A percentile compares a stretch with the other conserved stretches of the same genome.
phyloP scores from a whole-genome alignment of 2,113 vertebrate genomes.

The Chaetura pelagica region DNA sequence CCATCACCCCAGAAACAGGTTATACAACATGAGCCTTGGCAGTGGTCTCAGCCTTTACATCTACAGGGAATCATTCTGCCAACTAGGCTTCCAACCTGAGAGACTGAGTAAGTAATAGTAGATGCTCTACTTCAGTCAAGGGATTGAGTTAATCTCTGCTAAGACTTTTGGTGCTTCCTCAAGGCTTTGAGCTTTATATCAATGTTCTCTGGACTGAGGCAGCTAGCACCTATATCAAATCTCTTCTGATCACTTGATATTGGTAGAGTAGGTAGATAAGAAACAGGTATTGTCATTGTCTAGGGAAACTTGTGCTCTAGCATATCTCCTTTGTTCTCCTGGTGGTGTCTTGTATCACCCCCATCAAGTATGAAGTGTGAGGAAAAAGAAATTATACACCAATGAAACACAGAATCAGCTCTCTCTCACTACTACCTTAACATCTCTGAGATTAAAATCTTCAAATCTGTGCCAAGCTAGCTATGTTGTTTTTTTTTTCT shows the following conservation, averaged over 20 bases:
- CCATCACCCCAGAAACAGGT: not conserved
- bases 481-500: not conserved
- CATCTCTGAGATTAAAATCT: not conserved
- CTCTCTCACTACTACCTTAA: not conserved
- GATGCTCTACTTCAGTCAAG: conserved; percentile 36
- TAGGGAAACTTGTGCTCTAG: not conserved
- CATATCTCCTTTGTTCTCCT: not conserved
- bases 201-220: not conserved
- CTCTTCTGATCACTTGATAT: not conserved
- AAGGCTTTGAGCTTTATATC: conserved; percentile 49
- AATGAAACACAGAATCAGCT: not conserved
- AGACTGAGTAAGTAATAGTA: not conserved
- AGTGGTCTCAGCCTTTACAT: not conserved
- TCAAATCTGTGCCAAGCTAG: not conserved
- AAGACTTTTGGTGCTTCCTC: conserved; percentile 49
- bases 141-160: conserved; percentile 67
- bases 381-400: not conserved
- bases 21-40: not conserved
- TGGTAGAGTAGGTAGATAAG: not conserved
- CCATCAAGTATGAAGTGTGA: not conserved
- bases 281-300: not conserved
- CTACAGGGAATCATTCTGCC: not conserved
- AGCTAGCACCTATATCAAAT: not conserved
- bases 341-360: not conserved
- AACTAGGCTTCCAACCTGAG: not conserved